Conservation (phyloP, 2,113 vertebrate genomes). For the Plotosus lineatus region DNA sequence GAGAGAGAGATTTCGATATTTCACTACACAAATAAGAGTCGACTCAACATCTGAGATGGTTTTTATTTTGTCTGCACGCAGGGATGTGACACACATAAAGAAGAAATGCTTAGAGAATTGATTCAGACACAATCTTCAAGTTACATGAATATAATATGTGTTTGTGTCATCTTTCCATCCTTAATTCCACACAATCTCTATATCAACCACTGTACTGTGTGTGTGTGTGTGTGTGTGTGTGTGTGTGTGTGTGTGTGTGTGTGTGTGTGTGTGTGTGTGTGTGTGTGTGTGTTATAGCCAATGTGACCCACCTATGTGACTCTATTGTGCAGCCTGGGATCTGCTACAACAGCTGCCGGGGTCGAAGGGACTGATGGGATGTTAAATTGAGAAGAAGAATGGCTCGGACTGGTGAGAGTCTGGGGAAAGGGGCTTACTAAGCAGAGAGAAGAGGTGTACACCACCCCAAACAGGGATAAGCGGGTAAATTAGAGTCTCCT, state of each 20-base stretch:
- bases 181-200: not conserved
- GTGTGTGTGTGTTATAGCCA: not conserved
- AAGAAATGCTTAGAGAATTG: not conserved
- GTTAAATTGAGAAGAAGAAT: slow-evolving; percentile 23
- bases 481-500: slow-evolving; percentile 21
- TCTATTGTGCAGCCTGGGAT: slow-evolving; percentile 33
- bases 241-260: slow-evolving; percentile 7
- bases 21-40: not conserved
- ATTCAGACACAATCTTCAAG: not conserved
- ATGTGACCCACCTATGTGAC: slow-evolving; percentile 38
- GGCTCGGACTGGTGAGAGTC: not conserved
- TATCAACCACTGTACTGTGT: not conserved
- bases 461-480: not conserved
- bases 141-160: not conserved
- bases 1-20: not conserved
- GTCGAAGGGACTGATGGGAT: slow-evolving; percentile 32
- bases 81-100: not conserved
- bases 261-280: slow-evolving; percentile 11
- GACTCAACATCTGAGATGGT: not conserved
- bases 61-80: not conserved
- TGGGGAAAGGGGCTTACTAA: not conserved
- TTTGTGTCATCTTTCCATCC: not conserved
- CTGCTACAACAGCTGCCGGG: slow-evolving; percentile 19
- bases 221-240: not conserved
- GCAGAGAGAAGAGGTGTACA: not conserved